phyloP scores from a whole-genome alignment of 1,140 invertebrate genomes.

The Antheraea mylitta region DNA sequence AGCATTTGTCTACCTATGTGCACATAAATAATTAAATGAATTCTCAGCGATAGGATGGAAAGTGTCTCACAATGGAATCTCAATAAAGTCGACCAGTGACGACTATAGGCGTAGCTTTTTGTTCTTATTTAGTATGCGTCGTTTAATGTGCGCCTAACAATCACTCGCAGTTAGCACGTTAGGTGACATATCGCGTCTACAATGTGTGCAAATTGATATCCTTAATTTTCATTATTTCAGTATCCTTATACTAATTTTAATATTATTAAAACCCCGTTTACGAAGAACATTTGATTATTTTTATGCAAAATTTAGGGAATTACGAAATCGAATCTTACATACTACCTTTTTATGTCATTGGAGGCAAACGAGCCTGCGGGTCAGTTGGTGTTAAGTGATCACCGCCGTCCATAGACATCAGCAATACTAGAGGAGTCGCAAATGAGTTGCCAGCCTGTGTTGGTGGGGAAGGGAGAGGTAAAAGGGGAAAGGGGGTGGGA shows the following conservation, averaged over 20 bases:
- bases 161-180: constrained; percentile 26
- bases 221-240: neutral
- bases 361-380: too few relatives aligned
- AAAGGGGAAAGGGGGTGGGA: too few relatives aligned
- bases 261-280: neutral
- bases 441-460: too few relatives aligned
- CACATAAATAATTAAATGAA: constrained; percentile 12
- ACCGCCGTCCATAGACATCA: too few relatives aligned
- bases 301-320: too few relatives aligned
- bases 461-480: too few relatives aligned
- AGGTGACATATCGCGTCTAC: constrained; percentile 29
- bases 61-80: constrained; percentile 31
- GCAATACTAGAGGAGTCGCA: too few relatives aligned
- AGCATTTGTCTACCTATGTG: neutral
- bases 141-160: constrained; percentile 39
- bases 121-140: constrained; percentile 41
- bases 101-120: constrained; percentile 29
- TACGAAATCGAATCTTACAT: too few relatives aligned
- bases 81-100: constrained; percentile 44
- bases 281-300: neutral
- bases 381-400: too few relatives aligned
- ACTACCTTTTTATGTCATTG: too few relatives aligned
- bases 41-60: neutral
- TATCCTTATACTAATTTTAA: neutral
- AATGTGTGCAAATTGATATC: constrained; percentile 21